Evolutionary conservation across 2,888 invertebrate species (phyloP).

Genomic region (Parnassius glacialis): DNA sequence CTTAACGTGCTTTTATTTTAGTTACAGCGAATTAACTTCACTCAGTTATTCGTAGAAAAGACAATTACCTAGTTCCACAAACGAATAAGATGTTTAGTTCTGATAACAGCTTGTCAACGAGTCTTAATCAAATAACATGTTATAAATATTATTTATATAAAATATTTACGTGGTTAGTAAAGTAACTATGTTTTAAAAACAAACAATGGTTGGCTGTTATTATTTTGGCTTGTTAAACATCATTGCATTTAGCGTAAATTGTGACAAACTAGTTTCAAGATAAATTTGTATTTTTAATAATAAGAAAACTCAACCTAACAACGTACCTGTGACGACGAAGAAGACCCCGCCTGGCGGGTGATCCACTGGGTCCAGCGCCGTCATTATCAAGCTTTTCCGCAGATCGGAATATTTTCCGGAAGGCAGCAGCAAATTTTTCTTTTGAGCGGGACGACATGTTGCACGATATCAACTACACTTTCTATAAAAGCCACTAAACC

Average conservation of each 20-base stretch:
- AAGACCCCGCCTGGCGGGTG: constrained; percentile 80
- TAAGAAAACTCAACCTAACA: not conserved
- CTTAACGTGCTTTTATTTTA: too few relatives aligned
- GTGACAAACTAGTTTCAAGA: not conserved
- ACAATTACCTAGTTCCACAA: too few relatives aligned
- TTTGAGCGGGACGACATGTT: constrained; percentile 89
- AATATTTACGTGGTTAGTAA: constrained; percentile 11
- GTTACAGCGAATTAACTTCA: too few relatives aligned
- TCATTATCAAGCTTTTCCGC: constrained; percentile 86
- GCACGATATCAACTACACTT: constrained; percentile 51
- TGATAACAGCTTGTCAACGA: too few relatives aligned
- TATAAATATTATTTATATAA: constrained; percentile 11
- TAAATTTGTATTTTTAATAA: constrained; percentile 2
- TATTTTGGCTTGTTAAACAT: constrained; percentile 1
- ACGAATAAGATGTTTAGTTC: too few relatives aligned
- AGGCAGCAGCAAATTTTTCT: constrained; percentile 90
- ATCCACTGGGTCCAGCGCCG: constrained; percentile 81
- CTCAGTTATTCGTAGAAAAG: too few relatives aligned
- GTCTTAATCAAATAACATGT: constrained; percentile 6
- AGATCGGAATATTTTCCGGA: constrained; percentile 88
- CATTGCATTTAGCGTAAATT: not conserved
- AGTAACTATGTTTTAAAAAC: constrained; percentile 6
- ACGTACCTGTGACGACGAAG: constrained; percentile 71
- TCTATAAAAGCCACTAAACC: constrained; percentile 45
- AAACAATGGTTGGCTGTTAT: constrained; percentile 15